Evolutionary conservation across 2,888 invertebrate species (phyloP).

Genomic region (Scaptodrosophila latifasciaeformis): DNA sequence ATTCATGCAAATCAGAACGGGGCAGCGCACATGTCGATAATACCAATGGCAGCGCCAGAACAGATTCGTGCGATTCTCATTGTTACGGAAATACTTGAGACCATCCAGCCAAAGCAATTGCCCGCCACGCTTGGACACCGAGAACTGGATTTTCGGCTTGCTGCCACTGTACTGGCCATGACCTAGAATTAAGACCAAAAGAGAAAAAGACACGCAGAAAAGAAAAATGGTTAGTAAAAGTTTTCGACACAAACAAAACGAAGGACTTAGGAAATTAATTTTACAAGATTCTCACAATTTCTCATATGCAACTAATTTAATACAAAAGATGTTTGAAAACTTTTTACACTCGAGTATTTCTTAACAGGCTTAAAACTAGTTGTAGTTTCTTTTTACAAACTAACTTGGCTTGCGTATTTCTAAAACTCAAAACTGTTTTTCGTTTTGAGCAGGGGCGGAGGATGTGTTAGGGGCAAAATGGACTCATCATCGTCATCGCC

Average conservation of each 20-base stretch:
- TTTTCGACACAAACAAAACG: too few species aligned
- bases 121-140: constrained; percentile 72
- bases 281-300: background rate
- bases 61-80: constrained; percentile 73
- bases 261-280: background rate
- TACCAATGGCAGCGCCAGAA: constrained; percentile 75
- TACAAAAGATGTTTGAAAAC: too few species aligned
- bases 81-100: constrained; percentile 73
- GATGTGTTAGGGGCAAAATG: constrained; percentile 31
- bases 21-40: constrained; percentile 72
- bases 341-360: too few species aligned
- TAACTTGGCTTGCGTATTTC: too few species aligned
- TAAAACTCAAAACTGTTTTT: constrained; percentile 39
- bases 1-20: constrained; percentile 74
- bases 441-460: constrained; percentile 34
- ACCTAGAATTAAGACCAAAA: constrained; percentile 17
- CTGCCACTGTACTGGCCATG: constrained; percentile 61
- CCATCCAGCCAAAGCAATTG: constrained; percentile 73
- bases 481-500: constrained; percentile 1
- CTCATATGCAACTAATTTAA: background rate
- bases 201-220: constrained; percentile 6
- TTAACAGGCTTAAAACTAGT: too few species aligned
- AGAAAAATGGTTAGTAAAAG: constrained; percentile 13
- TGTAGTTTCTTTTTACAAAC: too few species aligned
- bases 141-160: constrained; percentile 72